Evolutionary conservation across 1,140 invertebrate genomes (phyloP), one percentile per base, ranked within the genome.

Genomic region (Euwallacea fornicatus): DNA sequence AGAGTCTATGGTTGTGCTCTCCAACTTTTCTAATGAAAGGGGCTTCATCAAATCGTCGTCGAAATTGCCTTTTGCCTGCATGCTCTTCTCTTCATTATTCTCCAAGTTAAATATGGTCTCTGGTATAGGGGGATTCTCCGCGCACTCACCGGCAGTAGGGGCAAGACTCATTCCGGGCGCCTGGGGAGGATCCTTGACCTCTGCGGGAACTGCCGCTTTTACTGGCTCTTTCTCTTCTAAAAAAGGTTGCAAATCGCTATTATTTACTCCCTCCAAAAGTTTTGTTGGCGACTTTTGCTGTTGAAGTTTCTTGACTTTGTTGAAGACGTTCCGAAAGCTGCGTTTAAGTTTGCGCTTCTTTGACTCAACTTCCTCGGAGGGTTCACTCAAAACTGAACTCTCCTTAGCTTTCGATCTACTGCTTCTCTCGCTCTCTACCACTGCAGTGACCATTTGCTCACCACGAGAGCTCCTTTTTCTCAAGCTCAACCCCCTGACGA

Each of bases 61-160:
- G 44, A 71, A 71, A 42, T 71, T 46, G 10, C 75, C 72, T 67
- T 77, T 76, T 9, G 75, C 74, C 60, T 77, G 75, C 13, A 76
- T 47, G 16, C 62, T 75, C 41, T 74, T 74, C 53, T 77, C 76
- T 9, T 76, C 68, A 44, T 73, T 73, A 42, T 68, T 64, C 42
- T 72, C 59, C 9, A 77, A 69, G 59, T 77, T 76, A 47, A 76
- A 74, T 4, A 76, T 76, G 7, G 69, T 76, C 62, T 75, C 74
- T 7, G 74, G 73, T 43, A 77, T 66, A 6, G 62, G 62, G 41
- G 73, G 62, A 21, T 72, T 69, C 69, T 76, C 73, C 16, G 69
- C 73, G 10, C 60, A 56, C 41, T 74, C 71, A 46, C 64, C 67
- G 13, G 60, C 74, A 75, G 61, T 75, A 69, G 60, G 76, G 61